Percentiles rank a stretch among this genome's conserved stretches.
Evolutionary conservation across 2,113 vertebrate genomes (phyloP).

Genomic region (Triplophysa rosa): DNA sequence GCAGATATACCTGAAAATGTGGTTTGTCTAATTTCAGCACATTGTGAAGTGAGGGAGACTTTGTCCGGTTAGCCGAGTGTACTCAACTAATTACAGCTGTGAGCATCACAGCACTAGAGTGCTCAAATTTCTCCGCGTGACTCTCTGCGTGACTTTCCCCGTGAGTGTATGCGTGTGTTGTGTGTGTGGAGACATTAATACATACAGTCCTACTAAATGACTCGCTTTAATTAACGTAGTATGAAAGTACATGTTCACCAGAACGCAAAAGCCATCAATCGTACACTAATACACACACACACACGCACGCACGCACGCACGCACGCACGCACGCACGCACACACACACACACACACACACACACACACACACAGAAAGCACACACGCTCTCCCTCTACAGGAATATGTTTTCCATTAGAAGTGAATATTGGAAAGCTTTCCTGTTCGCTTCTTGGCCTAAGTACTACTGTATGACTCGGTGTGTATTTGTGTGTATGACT

Average conservation of each 20-base stretch:
- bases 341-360: constrained; percentile 1
- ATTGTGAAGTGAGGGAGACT: constrained; percentile 40
- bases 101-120: constrained; percentile 58
- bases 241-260: constrained; percentile 51
- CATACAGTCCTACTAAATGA: constrained; percentile 56
- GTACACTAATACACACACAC: constrained; percentile 13
- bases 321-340: too few relatives aligned
- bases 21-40: constrained; percentile 57
- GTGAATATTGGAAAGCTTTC: constrained; percentile 60
- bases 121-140: constrained; percentile 47
- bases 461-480: constrained; percentile 25
- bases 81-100: constrained; percentile 73
- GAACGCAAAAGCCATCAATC: constrained; percentile 56
- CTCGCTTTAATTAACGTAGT: constrained; percentile 54
- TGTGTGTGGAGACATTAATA: constrained; percentile 45
- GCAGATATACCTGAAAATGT: constrained; percentile 63
- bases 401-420: constrained; percentile 65
- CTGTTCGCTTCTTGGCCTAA: constrained; percentile 33
- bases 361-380: constrained; percentile 27
- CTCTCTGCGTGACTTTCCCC: too few relatives aligned
- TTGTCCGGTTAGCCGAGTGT: constrained; percentile 73
- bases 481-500: constrained; percentile 29
- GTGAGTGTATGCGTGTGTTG: constrained; percentile 43
- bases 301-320: constrained; percentile 31
- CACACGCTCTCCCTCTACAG: constrained; percentile 33